These are phyloP conservation scores for Polydrusus pterygomalis DNA, from an alignment of 2,888 invertebrate species.

Conservation along the genomic window DNA sequence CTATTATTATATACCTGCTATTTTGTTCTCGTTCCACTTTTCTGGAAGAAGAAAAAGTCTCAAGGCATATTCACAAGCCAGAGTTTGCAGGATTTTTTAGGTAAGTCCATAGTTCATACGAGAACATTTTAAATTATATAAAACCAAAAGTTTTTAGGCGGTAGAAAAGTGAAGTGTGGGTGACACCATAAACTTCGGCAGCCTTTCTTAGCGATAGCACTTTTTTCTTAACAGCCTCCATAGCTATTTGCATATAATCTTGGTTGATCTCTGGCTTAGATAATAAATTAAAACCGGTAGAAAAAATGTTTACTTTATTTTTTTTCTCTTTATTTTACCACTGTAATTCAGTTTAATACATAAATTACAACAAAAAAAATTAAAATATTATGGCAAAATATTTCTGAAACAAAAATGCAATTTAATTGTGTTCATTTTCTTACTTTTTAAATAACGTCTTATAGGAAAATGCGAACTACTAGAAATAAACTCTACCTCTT, in stretches of 20 bases:
- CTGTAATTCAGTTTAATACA: too few species aligned
- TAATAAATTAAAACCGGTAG: too few species aligned
- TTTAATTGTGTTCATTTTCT: too few species aligned
- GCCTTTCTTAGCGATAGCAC: constrained; percentile 31
- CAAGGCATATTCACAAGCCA: too few species aligned
- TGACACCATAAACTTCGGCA: constrained; percentile 30
- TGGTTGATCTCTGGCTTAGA: constrained; percentile 35
- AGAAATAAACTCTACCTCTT: too few species aligned
- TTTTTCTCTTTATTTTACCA: too few species aligned
- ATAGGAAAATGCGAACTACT: too few species aligned
- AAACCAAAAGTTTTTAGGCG: constrained; percentile 23
- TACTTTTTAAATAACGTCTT: too few species aligned
- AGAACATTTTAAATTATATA: constrained; percentile 34
- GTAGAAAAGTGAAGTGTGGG: constrained; percentile 31
- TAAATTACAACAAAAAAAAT: too few species aligned
- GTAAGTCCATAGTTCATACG: constrained; percentile 37
- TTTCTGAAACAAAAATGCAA: too few species aligned
- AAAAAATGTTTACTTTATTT: too few species aligned
- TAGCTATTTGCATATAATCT: constrained; percentile 36
- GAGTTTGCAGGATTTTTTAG: constrained; percentile 8
- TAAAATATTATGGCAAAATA: too few species aligned
- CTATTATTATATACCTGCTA: constrained; percentile 29
- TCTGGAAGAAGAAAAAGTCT: neutral
- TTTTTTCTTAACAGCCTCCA: constrained; percentile 22
- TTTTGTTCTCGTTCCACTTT: constrained; percentile 8